Evolutionary conservation across 2,797 vertebrate genomes (phyloP).

Genomic region (Phaenicophaeus curvirostris): DNA sequence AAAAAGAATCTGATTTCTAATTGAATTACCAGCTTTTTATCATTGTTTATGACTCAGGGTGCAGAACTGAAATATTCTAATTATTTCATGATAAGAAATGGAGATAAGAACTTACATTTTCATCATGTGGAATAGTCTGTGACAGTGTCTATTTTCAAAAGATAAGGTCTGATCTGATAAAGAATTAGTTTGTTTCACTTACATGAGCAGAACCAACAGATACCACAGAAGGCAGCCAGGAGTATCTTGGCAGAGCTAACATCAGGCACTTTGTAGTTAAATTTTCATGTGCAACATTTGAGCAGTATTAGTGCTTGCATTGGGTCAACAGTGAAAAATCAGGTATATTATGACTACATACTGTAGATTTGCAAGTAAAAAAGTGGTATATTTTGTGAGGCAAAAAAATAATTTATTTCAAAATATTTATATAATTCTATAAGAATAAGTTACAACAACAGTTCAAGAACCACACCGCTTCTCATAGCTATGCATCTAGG

Average conservation of each 20-base stretch:
- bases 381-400: background rate
- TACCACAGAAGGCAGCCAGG: background rate
- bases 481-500: slow-evolving; percentile 59
- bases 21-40: slow-evolving; percentile 34
- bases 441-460: background rate
- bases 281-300: background rate
- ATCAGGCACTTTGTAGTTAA: background rate
- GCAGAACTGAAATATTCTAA: slow-evolving; percentile 36
- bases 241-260: background rate
- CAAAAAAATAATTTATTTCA: background rate
- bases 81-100: slow-evolving; percentile 16
- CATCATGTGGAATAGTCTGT: background rate
- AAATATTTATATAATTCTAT: background rate
- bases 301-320: background rate
- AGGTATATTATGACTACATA: background rate
- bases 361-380: background rate
- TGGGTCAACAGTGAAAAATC: background rate
- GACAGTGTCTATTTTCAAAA: background rate
- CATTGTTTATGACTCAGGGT: background rate
- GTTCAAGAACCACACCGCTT: background rate
- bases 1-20: slow-evolving; percentile 16
- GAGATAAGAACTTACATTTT: background rate
- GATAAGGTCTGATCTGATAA: slow-evolving; percentile 12
- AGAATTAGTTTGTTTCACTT: background rate
- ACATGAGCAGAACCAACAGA: background rate